Evolutionary conservation across 2,797 vertebrate species (phyloP), one percentile per base, ranked within the genome.

Genomic region (Leucoraja ocellata): DNA sequence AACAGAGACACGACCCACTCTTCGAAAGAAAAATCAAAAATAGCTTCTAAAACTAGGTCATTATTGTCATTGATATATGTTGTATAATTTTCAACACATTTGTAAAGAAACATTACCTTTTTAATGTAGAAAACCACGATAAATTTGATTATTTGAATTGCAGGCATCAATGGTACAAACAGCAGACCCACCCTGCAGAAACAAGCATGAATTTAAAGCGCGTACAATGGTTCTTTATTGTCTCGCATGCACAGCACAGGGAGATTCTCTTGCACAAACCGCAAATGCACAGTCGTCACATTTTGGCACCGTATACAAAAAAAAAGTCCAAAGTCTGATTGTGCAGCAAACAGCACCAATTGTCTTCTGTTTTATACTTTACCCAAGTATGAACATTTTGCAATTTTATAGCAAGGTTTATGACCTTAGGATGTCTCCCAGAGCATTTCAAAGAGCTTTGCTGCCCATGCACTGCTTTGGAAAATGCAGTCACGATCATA

Each of bases 51-150:
- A 92, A 92, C n/a, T 39, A 23, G 81, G 36, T 11, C 11, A 91
- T 32, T 25, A 74, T 74, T 39, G 14, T 25, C 32, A 36, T 18
- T 86, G 25, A 28, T 32, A 13, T 28, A n/a, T 14, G 61, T 86
- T 11, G 5, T 86, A n/a, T 63, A n/a, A 63, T 65, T 18, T n/a
- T 86, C 25, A 63, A 28, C 61, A n/a, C 6, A 16, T 68, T 21
- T 68, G 14, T 46, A 91, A 91, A 91, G 54, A 39, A 76, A 76
- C 78, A 2, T 76, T 95, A 99, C 99, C 98, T 97, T 98, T 95
- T 99, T 99, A 81, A 99, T 94, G 16, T 98, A 98, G 95, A 99
- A 99, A 25, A 99, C 94, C 14, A 99, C 93, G 93, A 99, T 88
- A 77, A 99, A 96, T 95, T 98, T 99, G 94, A 98, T 71, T 0